Evolutionary conservation across 2,888 invertebrate genomes (phyloP), one percentile per base, ranked within the genome.

Genomic region (Glaucopsyche alexis): DNA sequence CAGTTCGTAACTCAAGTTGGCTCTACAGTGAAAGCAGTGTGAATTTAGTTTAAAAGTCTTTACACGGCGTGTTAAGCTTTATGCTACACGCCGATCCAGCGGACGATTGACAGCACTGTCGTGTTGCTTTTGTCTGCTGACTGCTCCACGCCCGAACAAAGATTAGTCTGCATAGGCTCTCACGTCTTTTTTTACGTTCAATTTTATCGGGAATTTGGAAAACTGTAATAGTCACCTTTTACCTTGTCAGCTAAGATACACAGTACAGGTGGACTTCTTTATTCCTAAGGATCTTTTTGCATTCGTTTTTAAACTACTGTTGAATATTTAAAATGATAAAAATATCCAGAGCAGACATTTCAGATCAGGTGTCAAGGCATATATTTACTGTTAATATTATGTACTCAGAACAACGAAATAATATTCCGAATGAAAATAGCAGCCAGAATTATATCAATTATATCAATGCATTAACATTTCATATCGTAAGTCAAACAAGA

Each of bases 381-480:
- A 47, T 47, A 47, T 14, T 55, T 11, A 19, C 9, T 5, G 55
- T 55, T 55, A 11, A 38, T 29, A 38, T 38, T 5, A n/a, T n/a
- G n/a, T n/a, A 5, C 16, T 60, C 14, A 16, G 13, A 60, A 60
- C 29, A 60, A 60, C 29, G 29, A 38, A 50, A 70, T 50, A 50
- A 8, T 70, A 50, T 50, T 38, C 38, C n/a, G 14, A 52, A 84
- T 84, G 83, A 85, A 80, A 89, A 87, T 85, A 87, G 85, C 89
- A 85, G 87, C 89, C 87, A 85, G 86, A 91, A 90, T 91, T 93
- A 92, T 93, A 92, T 92, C 91, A 92, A 92, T 92, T 93, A 92
- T 91, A 92, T 91, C 86, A 87, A 90, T 90, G 90, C 91, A 92
- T 92, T 91, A 93, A 92, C 90, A 90, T 92, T 92, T 93, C 91